Conservation (phyloP, 2,113 vertebrate species). For the Acrocephalus arundinaceus region DNA sequence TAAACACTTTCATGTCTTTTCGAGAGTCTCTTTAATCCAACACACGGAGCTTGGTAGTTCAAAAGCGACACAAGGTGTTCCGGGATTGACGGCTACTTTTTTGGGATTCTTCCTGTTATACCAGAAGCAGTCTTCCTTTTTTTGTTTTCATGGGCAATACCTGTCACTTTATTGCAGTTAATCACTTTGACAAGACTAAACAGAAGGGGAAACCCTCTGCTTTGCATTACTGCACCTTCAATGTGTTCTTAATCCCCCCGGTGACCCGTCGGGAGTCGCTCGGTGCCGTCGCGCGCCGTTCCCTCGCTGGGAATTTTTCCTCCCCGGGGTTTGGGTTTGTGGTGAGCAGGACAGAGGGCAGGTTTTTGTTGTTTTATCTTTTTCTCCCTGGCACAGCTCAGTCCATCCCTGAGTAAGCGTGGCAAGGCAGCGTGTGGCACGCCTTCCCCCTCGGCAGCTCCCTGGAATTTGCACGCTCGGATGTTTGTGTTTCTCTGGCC, state of each 20-base stretch:
- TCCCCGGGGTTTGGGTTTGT: conserved; percentile 7
- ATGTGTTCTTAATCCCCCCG: neutral
- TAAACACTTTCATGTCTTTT: conserved; percentile 83
- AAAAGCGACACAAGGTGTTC: conserved; percentile 69
- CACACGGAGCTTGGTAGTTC: conserved; percentile 72
- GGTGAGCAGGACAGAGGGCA: conserved; percentile 23
- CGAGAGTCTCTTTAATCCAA: conserved; percentile 81
- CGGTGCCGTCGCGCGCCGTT: neutral
- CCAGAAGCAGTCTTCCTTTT: conserved; percentile 88
- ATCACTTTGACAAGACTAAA: conserved; percentile 53
- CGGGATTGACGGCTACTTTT: conserved; percentile 66
- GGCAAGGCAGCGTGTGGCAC: neutral
- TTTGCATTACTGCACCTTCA: conserved; percentile 1
- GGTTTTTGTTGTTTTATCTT: neutral
- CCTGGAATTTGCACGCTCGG: conserved; percentile 2
- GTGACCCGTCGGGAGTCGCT: neutral
- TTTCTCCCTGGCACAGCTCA: neutral
- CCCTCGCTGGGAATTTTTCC: conserved; percentile 17
- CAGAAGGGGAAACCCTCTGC: conserved; percentile 41
- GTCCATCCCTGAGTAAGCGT: neutral
- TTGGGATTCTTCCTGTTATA: conserved; percentile 77
- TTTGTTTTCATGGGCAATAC: conserved; percentile 84
- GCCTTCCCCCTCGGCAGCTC: neutral
- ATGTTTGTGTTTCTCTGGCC: neutral
- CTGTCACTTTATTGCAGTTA: conserved; percentile 70